Conservation (phyloP, 1,140 invertebrate species). For the Leptinotarsa defecta region DNA sequence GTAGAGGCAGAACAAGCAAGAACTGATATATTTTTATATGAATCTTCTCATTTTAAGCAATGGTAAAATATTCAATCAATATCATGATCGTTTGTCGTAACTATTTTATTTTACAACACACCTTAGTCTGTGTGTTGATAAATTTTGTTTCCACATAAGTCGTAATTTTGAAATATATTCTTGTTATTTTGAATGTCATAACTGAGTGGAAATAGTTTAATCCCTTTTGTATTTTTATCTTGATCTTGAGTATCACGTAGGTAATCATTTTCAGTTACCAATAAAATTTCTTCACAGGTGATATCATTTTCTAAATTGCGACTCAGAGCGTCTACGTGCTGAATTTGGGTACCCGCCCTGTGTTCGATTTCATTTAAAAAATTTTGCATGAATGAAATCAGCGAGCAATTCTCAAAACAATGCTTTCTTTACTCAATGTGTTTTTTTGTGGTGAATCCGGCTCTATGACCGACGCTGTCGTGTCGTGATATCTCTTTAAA, state of each 20-base stretch:
- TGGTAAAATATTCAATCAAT: background rate
- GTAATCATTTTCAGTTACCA: background rate
- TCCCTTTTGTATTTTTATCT: background rate
- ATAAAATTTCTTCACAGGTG: background rate
- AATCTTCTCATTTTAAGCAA: background rate
- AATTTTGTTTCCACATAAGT: constrained; percentile 42
- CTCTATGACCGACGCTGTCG: too few species aligned
- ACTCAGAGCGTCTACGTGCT: too few species aligned
- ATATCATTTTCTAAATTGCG: background rate
- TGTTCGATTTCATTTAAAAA: too few species aligned
- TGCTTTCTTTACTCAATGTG: too few species aligned
- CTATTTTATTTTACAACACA: constrained; percentile 48
- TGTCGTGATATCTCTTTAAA: too few species aligned
- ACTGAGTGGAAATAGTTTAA: background rate
- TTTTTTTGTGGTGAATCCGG: too few species aligned
- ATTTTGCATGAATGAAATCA: too few species aligned
- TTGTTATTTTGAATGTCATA: constrained; percentile 9
- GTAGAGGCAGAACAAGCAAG: background rate
- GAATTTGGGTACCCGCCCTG: too few species aligned
- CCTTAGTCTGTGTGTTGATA: constrained; percentile 41
- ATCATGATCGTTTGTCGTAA: background rate
- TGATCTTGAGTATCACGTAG: background rate
- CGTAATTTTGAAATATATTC: constrained; percentile 35
- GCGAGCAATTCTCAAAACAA: too few species aligned
- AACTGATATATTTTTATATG: background rate